Evolutionary conservation across 2,888 invertebrate species (phyloP).

Genomic region (Hemicrepidius hirtus): DNA sequence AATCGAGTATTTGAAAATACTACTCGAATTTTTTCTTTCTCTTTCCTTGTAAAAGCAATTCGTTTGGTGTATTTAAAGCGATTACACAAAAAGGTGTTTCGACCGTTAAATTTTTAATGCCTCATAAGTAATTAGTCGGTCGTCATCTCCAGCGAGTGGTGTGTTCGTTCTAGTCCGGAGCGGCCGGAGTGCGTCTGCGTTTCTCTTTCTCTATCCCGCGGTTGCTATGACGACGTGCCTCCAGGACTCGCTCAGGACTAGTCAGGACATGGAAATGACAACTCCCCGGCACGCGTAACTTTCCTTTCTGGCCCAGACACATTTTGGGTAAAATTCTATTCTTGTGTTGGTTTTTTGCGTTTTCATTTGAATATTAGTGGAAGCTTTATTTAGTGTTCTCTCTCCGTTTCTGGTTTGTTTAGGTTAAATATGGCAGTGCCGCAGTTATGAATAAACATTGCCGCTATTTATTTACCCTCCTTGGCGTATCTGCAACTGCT

Average conservation of each 20-base stretch:
- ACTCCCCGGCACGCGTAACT: constrained; percentile 44
- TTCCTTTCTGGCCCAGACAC: constrained; percentile 31
- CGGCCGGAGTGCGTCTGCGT: constrained; percentile 55
- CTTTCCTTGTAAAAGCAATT: neutral
- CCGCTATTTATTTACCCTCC: constrained; percentile 64
- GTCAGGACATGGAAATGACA: constrained; percentile 58
- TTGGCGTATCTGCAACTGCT: constrained; percentile 50
- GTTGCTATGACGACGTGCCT: constrained; percentile 57
- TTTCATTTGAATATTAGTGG: constrained; percentile 34
- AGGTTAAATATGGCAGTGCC: constrained; percentile 64
- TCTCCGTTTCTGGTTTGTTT: too few relatives aligned
- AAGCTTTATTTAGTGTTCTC: constrained; percentile 22
- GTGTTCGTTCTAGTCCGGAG: constrained; percentile 39
- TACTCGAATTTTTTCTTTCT: too few relatives aligned
- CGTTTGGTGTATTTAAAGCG: constrained; percentile 31
- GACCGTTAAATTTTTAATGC: constrained; percentile 50
- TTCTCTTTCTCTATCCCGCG: constrained; percentile 43
- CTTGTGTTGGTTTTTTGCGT: constrained; percentile 1
- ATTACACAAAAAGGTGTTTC: constrained; percentile 40
- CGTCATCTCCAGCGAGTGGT: constrained; percentile 53
- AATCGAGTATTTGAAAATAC: too few relatives aligned
- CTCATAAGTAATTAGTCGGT: constrained; percentile 55
- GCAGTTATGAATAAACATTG: constrained; percentile 69
- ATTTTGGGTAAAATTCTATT: constrained; percentile 29
- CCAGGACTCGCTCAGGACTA: constrained; percentile 58